Percentiles rank a stretch among this genome's conserved stretches.
These are phyloP conservation scores for Eupleurogrammus muticus DNA, from an alignment of 2,797 vertebrate genomes.

Conservation along the genomic window DNA sequence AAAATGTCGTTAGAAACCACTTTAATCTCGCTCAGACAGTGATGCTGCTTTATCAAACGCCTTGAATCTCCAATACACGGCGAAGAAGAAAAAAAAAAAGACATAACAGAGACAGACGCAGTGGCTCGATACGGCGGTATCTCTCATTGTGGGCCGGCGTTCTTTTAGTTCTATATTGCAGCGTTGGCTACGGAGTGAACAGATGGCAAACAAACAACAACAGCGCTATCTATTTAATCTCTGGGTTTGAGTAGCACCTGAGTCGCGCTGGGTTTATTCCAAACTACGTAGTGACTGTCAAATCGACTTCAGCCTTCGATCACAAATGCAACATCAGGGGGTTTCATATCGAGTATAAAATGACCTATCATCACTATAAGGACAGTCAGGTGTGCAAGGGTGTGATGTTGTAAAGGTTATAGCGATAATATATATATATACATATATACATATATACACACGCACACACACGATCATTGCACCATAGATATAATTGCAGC, in stretches of 20 bases:
- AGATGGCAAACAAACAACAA: conserved; percentile 24
- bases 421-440: too few species aligned
- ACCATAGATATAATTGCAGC: not conserved
- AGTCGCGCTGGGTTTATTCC: conserved; percentile 6
- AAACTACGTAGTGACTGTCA: not conserved
- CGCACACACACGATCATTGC: too few species aligned
- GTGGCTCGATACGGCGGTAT: not conserved
- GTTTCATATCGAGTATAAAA: not conserved
- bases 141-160: not conserved
- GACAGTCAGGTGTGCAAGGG: not conserved
- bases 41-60: conserved; percentile 48
- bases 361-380: not conserved
- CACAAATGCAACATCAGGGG: not conserved
- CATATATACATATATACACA: too few species aligned
- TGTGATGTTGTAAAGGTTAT: not conserved
- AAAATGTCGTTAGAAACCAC: conserved; percentile 46
- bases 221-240: conserved; percentile 30
- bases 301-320: not conserved
- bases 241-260: conserved; percentile 26
- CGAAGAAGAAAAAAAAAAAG: not conserved
- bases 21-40: conserved; percentile 48
- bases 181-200: conserved; percentile 14
- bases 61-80: conserved; percentile 2
- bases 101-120: not conserved
- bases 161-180: not conserved